These are phyloP conservation scores for Lophochroa leadbeateri DNA, from an alignment of 2,113 vertebrate genomes.

Conservation along the genomic window DNA sequence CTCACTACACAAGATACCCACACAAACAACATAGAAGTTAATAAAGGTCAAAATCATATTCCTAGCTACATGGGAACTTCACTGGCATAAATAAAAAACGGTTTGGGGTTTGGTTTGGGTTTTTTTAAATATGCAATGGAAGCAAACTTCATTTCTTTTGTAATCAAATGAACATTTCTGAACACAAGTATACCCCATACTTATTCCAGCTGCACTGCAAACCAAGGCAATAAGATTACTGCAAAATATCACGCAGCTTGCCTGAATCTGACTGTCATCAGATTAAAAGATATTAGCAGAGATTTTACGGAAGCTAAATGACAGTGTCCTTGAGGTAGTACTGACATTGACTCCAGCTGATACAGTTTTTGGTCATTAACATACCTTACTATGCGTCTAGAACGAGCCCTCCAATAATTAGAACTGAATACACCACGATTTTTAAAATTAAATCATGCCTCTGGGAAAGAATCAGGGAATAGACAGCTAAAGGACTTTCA, in stretches of 20 bases:
- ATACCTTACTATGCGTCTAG: constrained; percentile 68
- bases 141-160: not conserved
- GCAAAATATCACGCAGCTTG: not conserved
- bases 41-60: not conserved
- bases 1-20: not conserved
- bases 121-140: not conserved
- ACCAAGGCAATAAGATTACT: constrained; percentile 19
- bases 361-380: constrained; percentile 66
- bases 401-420: constrained; percentile 76
- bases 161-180: not conserved
- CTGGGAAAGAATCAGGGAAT: constrained; percentile 75
- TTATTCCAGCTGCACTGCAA: not conserved
- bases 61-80: not conserved
- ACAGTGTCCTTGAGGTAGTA: constrained; percentile 28
- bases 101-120: accelerated
- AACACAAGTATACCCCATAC: not conserved
- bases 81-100: not conserved
- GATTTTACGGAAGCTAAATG: constrained; percentile 31
- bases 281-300: constrained; percentile 44
- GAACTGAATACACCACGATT: constrained; percentile 68
- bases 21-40: not conserved
- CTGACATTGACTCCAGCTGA: constrained; percentile 62
- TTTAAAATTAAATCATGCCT: constrained; percentile 82
- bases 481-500: constrained; percentile 77
- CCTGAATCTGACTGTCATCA: constrained; percentile 12